Evolutionary conservation across 2,797 vertebrate genomes (phyloP).

Genomic region (Eleutherodactylus coqui): DNA sequence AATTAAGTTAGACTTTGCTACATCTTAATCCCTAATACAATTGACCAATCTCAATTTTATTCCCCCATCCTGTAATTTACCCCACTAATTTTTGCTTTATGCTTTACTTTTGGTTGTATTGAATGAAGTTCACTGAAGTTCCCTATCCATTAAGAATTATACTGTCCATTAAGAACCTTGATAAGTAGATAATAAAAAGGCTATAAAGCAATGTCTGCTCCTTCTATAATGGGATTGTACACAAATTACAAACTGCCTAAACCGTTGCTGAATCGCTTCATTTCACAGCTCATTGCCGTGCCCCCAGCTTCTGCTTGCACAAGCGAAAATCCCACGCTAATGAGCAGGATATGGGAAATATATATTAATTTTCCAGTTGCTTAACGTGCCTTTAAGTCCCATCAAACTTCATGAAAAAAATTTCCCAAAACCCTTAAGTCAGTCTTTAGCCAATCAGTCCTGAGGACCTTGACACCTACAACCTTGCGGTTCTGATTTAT

Average conservation of each 20-base stretch:
- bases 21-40: too few species aligned
- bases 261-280: constrained; percentile 13
- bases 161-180: neutral
- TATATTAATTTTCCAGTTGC: constrained; percentile 1
- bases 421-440: neutral
- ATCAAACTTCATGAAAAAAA: neutral
- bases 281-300: constrained; percentile 38
- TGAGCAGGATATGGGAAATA: constrained; percentile 31
- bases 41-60: too few species aligned
- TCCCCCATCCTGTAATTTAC: neutral
- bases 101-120: neutral
- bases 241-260: constrained; percentile 12
- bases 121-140: neutral
- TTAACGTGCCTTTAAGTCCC: constrained; percentile 1
- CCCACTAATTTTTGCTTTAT: neutral
- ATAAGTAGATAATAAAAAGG: constrained; percentile 2
- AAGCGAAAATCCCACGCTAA: constrained; percentile 51
- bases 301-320: constrained; percentile 46
- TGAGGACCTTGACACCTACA: neutral
- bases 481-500: constrained; percentile 26
- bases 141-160: neutral
- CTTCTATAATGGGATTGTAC: constrained; percentile 23
- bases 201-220: constrained; percentile 7
- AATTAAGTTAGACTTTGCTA: too few species aligned
- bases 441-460: neutral